Base-by-base conservation (phyloP, 2,888 invertebrate species). In the Acheta domesticus region DNA sequence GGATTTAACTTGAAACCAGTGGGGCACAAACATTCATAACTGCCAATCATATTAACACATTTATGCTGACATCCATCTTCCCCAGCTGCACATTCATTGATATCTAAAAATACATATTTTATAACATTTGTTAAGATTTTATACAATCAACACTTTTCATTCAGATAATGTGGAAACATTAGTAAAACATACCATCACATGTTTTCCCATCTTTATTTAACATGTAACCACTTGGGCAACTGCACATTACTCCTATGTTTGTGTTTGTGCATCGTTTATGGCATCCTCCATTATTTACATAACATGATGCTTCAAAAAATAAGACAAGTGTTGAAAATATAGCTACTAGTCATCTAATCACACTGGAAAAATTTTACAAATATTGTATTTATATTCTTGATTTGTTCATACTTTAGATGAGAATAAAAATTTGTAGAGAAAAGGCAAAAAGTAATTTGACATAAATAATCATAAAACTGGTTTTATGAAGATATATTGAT, bases 1-100 rank as follows among this genome's bases (percentile, higher is more conserved):
- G 80, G 78, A 77, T 79, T 85, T 36, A 90, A 83, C 79, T 88
- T 87, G 80, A 87, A 87, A 2, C 89, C 89, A 21, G 85, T 83
- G 0, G 89, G 88, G 84, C 92, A 92, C 0, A 87, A 85, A 83
- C 92, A 92, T 76, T 86, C 86, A 79, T 88, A 88, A 62, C 87
- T 86, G 4, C 89, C 89, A 23, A 87, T 85, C 1, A 87, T 87
- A 82, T 89, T 89, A 12, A 86, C 85, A 82, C 90, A 90, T 23
- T 83, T 82, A 81, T 89, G 87, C 0, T 88, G 87, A 83, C 89
- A 89, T 12, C 89, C 89, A 0, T 89, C 89, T 74, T 89, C 89
- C 77, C 88, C 87, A 1, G 84, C 81, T 2, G 86, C 86, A 81
- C 90, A 90, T 77, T 87, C 86, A 84, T 89, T 86, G 79, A 87